Percentiles rank a stretch among this genome's conserved stretches.
phyloP scores from a whole-genome alignment of 1,140 invertebrate genomes.

The Drosophila orosa region DNA sequence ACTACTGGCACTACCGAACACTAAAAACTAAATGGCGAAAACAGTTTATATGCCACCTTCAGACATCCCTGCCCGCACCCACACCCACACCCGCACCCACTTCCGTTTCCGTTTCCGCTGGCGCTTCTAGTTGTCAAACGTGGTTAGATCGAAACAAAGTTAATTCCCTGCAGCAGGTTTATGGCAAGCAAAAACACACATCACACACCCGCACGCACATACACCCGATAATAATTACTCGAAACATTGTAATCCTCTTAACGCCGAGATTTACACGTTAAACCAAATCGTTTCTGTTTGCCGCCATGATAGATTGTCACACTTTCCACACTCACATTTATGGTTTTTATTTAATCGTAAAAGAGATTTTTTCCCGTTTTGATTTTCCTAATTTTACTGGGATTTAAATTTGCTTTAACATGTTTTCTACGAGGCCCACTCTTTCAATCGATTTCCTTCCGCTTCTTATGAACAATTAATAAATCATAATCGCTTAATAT shows the following conservation, averaged over 20 bases:
- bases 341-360: not conserved
- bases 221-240: constrained; percentile 72
- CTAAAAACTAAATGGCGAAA: constrained; percentile 75
- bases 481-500: constrained; percentile 5
- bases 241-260: constrained; percentile 81
- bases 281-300: constrained; percentile 38
- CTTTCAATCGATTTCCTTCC: not conserved
- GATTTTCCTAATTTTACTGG: not conserved
- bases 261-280: constrained; percentile 71
- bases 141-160: constrained; percentile 79
- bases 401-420: not conserved
- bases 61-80: not conserved
- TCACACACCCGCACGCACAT: constrained; percentile 26
- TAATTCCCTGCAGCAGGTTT: constrained; percentile 70
- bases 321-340: not conserved
- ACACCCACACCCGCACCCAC: constrained; percentile 3
- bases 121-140: constrained; percentile 43
- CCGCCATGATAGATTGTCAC: constrained; percentile 38
- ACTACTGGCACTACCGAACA: constrained; percentile 25
- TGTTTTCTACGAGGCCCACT: not conserved
- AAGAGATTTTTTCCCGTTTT: not conserved
- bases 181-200: constrained; percentile 41
- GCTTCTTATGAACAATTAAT: not conserved
- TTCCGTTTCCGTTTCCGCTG: constrained; percentile 42
- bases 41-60: constrained; percentile 29